Percentiles rank a stretch among this genome's conserved stretches.
These are phyloP conservation scores for Chlorodrepanis virens DNA, from an alignment of 2,113 vertebrate genomes.

Conservation along the genomic window DNA sequence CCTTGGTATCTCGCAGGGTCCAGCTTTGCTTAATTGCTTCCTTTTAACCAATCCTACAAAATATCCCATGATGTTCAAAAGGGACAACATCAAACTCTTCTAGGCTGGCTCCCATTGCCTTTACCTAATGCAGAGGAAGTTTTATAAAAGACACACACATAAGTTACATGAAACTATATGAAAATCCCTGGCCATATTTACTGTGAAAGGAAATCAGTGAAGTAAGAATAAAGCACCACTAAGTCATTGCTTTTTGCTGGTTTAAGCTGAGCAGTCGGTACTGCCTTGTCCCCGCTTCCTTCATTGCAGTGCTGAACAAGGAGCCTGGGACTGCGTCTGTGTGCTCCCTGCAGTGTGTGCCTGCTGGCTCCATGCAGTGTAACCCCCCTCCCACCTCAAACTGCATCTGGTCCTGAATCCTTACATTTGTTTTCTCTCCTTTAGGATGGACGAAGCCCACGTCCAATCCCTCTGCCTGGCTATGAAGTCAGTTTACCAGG, in stretches of 20 bases:
- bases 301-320: accelerated
- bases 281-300: not conserved
- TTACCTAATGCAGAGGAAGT: not conserved
- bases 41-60: not conserved
- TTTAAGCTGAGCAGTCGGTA: accelerated
- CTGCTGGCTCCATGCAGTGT: not conserved
- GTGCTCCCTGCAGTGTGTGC: not conserved
- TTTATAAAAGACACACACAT: not conserved
- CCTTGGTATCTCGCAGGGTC: not conserved
- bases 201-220: not conserved
- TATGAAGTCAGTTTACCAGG: slow-evolving; percentile 74
- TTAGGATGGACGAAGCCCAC: slow-evolving; percentile 76
- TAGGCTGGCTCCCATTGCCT: not conserved
- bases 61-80: not conserved
- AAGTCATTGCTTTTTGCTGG: not conserved
- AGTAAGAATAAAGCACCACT: not conserved
- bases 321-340: accelerated
- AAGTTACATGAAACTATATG: not conserved
- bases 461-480: slow-evolving; percentile 77
- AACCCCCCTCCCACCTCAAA: accelerated
- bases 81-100: not conserved
- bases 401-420: not conserved
- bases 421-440: not conserved
- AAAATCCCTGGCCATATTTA: not conserved
- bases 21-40: not conserved